These are phyloP conservation scores for Drosophila mimetica DNA, from an alignment of 2,888 invertebrate species.

Conservation along the genomic window DNA sequence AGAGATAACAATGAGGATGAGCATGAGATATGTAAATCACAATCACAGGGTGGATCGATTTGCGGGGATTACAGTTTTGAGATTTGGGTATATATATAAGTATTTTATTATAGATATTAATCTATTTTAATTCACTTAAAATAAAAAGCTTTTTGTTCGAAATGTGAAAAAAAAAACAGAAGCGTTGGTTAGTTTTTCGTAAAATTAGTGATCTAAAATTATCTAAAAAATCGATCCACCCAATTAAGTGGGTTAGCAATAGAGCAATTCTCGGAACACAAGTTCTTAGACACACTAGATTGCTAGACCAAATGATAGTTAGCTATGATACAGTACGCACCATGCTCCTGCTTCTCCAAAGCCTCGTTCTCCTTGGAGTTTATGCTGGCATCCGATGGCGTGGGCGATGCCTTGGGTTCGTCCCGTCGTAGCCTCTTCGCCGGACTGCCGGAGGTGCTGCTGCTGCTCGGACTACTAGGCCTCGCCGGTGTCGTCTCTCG, in stretches of 20 bases:
- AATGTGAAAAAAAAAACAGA: no score
- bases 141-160: background rate
- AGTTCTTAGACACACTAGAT: background rate
- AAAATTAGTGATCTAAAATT: background rate
- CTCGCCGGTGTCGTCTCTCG: constrained; percentile 18
- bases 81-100: background rate
- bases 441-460: constrained; percentile 52
- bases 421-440: constrained; percentile 51
- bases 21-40: constrained; percentile 4
- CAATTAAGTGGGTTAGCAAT: background rate
- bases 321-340: constrained; percentile 36
- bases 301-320: background rate
- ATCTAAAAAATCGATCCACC: constrained; percentile 3
- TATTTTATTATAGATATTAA: background rate
- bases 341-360: constrained; percentile 60
- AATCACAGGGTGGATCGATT: constrained; percentile 1
- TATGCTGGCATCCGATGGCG: constrained; percentile 81
- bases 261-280: background rate
- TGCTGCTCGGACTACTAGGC: constrained; percentile 18
- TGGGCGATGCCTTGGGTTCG: constrained; percentile 79
- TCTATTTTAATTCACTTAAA: no score
- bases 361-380: constrained; percentile 83
- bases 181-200: no score
- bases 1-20: constrained; percentile 32
- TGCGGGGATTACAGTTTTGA: no score